These are phyloP conservation scores for Hydroisotoma schaefferi DNA, from an alignment of 2,888 invertebrate genomes.

Conservation along the genomic window DNA sequence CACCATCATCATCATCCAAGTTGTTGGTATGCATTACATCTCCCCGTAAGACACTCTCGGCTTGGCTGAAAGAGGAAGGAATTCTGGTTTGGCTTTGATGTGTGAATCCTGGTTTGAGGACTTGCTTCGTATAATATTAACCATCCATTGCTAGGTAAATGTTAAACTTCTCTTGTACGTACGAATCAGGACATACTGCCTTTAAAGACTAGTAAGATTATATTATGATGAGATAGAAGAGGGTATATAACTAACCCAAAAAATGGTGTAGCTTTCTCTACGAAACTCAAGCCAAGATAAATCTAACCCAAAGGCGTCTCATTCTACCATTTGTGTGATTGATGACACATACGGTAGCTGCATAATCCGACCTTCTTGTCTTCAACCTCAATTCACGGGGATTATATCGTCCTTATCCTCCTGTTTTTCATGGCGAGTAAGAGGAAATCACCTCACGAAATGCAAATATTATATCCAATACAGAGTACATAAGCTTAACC, in stretches of 20 bases:
- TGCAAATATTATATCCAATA: constrained; percentile 16
- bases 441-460: constrained; percentile 1
- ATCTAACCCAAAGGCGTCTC: constrained; percentile 44
- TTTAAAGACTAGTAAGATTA: too few species aligned
- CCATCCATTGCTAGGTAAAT: too few species aligned
- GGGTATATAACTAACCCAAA: too few species aligned
- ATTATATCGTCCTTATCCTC: too few species aligned
- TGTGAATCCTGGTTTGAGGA: constrained; percentile 37
- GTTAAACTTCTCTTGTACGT: too few species aligned
- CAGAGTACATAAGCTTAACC: constrained; percentile 11
- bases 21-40: constrained; percentile 49
- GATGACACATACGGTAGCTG: constrained; percentile 48
- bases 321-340: constrained; percentile 48
- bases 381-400: constrained; percentile 42
- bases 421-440: background rate
- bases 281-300: too few species aligned
- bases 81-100: constrained; percentile 32
- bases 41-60: constrained; percentile 29
- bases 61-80: background rate
- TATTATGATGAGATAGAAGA: constrained; percentile 5
- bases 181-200: too few species aligned
- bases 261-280: constrained; percentile 4
- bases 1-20: constrained; percentile 16
- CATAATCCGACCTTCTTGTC: constrained; percentile 49
- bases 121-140: too few species aligned